A percentile compares a stretch with the other conserved stretches of the same genome.
Evolutionary conservation across 2,113 vertebrate species (phyloP).

Genomic region (Chloebia gouldiae): DNA sequence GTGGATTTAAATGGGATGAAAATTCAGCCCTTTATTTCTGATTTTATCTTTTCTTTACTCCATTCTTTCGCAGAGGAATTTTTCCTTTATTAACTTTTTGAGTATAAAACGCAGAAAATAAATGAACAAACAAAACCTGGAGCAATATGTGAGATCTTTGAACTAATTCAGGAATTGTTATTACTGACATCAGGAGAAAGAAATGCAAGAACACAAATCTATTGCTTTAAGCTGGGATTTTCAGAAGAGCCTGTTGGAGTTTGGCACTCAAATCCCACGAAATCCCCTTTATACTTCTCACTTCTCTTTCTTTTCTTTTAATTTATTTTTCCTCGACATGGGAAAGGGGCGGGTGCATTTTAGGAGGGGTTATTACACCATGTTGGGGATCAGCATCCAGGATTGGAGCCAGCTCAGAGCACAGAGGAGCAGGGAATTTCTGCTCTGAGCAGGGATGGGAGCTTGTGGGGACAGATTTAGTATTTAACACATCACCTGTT

Average conservation of each 20-base stretch:
- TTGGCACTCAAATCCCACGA: constrained; percentile 42
- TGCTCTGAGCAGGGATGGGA: background rate
- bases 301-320: constrained; percentile 32
- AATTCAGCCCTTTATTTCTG: background rate
- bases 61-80: background rate
- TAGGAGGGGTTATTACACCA: background rate
- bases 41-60: constrained; percentile 17
- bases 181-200: constrained; percentile 57
- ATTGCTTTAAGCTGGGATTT: constrained; percentile 63
- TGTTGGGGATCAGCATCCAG: background rate
- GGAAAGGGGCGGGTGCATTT: background rate
- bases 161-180: constrained; percentile 28
- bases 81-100: constrained; percentile 34
- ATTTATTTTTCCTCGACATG: constrained; percentile 21
- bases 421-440: background rate
- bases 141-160: constrained; percentile 17
- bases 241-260: constrained; percentile 46
- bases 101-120: constrained; percentile 20
- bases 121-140: constrained; percentile 38
- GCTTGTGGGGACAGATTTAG: background rate
- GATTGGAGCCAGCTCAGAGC: background rate
- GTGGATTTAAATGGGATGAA: background rate
- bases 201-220: constrained; percentile 44
- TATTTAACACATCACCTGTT: background rate
- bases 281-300: constrained; percentile 56